These are phyloP conservation scores for Enteromius argenteus DNA, from an alignment of 2,797 vertebrate genomes.

Conservation along the genomic window DNA sequence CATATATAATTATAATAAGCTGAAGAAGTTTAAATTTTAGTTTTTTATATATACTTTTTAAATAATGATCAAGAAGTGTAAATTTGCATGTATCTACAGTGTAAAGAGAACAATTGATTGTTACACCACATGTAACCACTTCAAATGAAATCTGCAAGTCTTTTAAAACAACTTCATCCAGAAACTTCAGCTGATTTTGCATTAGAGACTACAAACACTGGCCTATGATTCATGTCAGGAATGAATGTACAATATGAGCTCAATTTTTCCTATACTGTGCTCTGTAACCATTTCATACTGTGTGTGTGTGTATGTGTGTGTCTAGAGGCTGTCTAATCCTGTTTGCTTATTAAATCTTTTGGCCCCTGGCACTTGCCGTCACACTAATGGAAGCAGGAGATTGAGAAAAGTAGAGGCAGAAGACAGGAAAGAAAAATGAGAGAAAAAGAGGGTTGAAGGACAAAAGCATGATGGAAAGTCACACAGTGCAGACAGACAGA, in stretches of 20 bases:
- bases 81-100: not conserved
- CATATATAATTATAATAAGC: not conserved
- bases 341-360: conserved; percentile 65
- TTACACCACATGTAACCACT: not conserved
- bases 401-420: conserved; percentile 46
- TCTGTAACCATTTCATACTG: conserved; percentile 11
- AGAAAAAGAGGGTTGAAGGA: conserved; percentile 41
- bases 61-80: not conserved
- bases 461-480: conserved; percentile 40
- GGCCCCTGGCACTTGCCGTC: conserved; percentile 55
- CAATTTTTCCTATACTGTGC: conserved; percentile 15
- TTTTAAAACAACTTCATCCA: not conserved
- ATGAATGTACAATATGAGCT: conserved; percentile 30
- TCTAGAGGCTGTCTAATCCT: conserved; percentile 55
- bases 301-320: conserved; percentile 27
- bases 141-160: not conserved
- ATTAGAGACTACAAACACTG: conserved; percentile 10
- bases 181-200: not conserved
- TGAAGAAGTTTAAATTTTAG: not conserved
- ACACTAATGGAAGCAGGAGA: conserved; percentile 60
- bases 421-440: conserved; percentile 33
- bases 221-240: not conserved
- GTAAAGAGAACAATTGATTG: not conserved
- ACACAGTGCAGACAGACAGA: conserved; percentile 17
- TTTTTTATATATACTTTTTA: not conserved